These are phyloP conservation scores for Apodemia zela DNA, from an alignment of 2,888 invertebrate species.

Conservation along the genomic window DNA sequence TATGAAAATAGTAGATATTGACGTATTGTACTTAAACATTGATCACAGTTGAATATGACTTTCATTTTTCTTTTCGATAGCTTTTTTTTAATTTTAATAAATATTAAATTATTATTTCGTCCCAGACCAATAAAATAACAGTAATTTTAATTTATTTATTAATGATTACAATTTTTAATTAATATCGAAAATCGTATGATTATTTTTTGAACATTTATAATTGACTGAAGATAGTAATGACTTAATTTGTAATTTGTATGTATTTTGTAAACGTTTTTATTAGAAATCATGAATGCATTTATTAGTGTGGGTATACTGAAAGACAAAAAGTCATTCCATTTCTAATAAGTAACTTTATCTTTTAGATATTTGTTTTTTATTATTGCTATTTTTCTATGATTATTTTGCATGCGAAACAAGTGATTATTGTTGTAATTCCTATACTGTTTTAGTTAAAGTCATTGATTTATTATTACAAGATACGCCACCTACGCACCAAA, in stretches of 20 bases:
- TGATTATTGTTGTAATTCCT: slow-evolving; percentile 43
- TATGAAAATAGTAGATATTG: slow-evolving; percentile 46
- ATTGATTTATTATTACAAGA: no score
- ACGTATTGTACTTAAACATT: slow-evolving; percentile 72
- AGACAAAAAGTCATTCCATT: slow-evolving; percentile 75
- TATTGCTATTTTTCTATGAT: slow-evolving; percentile 60
- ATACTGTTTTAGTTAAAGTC: slow-evolving; percentile 47
- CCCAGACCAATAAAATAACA: slow-evolving; percentile 68
- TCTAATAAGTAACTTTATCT: slow-evolving; percentile 55
- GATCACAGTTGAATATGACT: slow-evolving; percentile 58
- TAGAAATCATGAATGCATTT: slow-evolving; percentile 62
- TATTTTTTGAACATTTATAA: slow-evolving; percentile 72
- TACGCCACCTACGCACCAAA: no score
- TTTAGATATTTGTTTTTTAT: slow-evolving; percentile 53
- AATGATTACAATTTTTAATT: slow-evolving; percentile 55
- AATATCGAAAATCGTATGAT: slow-evolving; percentile 56
- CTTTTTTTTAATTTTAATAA: slow-evolving; percentile 44
- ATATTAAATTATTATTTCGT: slow-evolving; percentile 42
- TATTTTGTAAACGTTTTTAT: slow-evolving; percentile 51
- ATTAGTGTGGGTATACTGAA: slow-evolving; percentile 73
- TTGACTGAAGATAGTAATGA: slow-evolving; percentile 64
- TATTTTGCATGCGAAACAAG: slow-evolving; percentile 64
- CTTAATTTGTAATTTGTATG: slow-evolving; percentile 52
- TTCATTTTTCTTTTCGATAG: slow-evolving; percentile 78
- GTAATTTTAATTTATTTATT: slow-evolving; percentile 75